phyloP scores from a whole-genome alignment of 2,113 vertebrate genomes.

The Hippocampus comes region DNA sequence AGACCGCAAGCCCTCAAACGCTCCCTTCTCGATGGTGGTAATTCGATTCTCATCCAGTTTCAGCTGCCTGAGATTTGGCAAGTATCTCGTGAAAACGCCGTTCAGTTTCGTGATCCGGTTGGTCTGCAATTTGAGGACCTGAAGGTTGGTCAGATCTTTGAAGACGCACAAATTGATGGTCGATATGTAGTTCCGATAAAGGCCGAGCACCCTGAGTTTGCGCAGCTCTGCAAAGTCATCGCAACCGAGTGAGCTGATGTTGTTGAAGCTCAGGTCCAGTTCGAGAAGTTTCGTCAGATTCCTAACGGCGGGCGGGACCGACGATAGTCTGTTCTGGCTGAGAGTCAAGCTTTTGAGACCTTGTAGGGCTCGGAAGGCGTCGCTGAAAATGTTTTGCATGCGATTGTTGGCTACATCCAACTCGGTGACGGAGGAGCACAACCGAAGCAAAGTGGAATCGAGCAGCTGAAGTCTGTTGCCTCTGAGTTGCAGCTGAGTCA shows the following conservation, averaged over 20 bases:
- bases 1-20: slow-evolving; percentile 38
- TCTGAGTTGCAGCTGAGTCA: slow-evolving; percentile 53
- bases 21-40: not conserved
- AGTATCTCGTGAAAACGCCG: slow-evolving; percentile 39
- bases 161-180: slow-evolving; percentile 53
- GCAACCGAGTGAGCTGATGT: slow-evolving; percentile 46
- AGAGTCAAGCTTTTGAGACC: slow-evolving; percentile 46
- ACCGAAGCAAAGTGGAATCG: slow-evolving; percentile 28
- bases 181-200: slow-evolving; percentile 58
- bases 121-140: slow-evolving; percentile 51
- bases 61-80: slow-evolving; percentile 54
- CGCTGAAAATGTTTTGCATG: slow-evolving; percentile 17
- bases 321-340: slow-evolving; percentile 40
- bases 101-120: slow-evolving; percentile 49
- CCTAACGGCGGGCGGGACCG: slow-evolving; percentile 36
- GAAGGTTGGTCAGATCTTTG: slow-evolving; percentile 45
- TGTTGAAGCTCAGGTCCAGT: slow-evolving; percentile 66
- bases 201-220: slow-evolving; percentile 43
- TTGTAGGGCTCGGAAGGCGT: slow-evolving; percentile 35
- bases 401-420: slow-evolving; percentile 50
- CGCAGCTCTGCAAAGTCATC: slow-evolving; percentile 57
- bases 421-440: slow-evolving; percentile 50
- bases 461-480: slow-evolving; percentile 59
- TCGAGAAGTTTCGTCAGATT: slow-evolving; percentile 39
- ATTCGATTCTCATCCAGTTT: slow-evolving; percentile 58